phyloP scores from a whole-genome alignment of 2,113 vertebrate species.

The Aphyosemion australe region DNA sequence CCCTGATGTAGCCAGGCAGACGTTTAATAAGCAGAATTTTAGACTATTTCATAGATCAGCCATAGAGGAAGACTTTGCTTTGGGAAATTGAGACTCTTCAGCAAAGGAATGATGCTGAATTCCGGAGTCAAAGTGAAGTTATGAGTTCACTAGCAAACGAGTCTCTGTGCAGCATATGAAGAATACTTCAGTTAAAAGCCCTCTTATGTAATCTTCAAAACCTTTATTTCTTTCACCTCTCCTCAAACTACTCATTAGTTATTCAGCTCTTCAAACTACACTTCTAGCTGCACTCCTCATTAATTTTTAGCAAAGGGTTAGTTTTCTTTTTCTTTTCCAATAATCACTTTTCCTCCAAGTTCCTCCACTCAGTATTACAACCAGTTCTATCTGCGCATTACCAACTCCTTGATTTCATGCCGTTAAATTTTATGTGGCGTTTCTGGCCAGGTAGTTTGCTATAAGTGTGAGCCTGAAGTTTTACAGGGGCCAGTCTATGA shows the following conservation, averaged over 20 bases:
- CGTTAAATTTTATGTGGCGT: slow-evolving; percentile 48
- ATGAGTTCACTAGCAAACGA: background rate
- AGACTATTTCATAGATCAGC: background rate
- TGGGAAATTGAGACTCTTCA: background rate
- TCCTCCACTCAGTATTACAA: slow-evolving; percentile 24
- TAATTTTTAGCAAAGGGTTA: background rate
- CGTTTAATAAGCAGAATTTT: background rate
- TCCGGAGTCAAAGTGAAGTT: background rate
- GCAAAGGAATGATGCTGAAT: background rate
- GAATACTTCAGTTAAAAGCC: background rate
- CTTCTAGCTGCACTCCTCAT: slow-evolving; percentile 10
- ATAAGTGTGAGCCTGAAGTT: slow-evolving; percentile 34
- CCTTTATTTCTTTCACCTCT: slow-evolving; percentile 8
- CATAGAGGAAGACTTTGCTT: background rate
- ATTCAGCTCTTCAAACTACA: slow-evolving; percentile 12
- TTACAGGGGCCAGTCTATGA: slow-evolving; percentile 28
- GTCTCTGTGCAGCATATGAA: background rate
- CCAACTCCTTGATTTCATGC: slow-evolving; percentile 40
- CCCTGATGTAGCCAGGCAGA: slow-evolving; percentile 1
- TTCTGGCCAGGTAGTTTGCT: slow-evolving; percentile 32
- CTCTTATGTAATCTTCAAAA: slow-evolving; percentile 6
- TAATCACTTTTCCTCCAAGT: slow-evolving; percentile 20
- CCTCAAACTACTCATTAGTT: slow-evolving; percentile 1
- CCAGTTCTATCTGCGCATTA: slow-evolving; percentile 7
- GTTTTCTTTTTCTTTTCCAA: background rate